These are phyloP conservation scores for Tamias sibiricus DNA, from an alignment of 2,113 vertebrate genomes.

Conservation along the genomic window DNA sequence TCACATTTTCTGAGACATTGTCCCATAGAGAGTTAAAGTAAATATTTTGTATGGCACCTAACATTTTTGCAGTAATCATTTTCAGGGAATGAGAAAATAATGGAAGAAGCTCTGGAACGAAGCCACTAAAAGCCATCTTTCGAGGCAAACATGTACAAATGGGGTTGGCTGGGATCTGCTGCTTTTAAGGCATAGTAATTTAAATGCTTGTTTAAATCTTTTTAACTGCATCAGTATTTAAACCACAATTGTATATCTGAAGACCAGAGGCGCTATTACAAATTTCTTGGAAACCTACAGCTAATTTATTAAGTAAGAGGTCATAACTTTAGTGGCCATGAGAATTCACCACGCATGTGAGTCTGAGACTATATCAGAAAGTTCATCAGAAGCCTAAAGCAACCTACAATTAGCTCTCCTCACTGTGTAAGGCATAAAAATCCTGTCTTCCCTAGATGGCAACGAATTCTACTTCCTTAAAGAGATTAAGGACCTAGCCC, in stretches of 20 bases:
- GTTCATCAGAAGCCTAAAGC: constrained; percentile 20
- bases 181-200: constrained; percentile 60
- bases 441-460: not conserved
- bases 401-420: not conserved
- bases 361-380: constrained; percentile 4
- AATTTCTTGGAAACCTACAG: constrained; percentile 58
- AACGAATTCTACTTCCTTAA: constrained; percentile 30
- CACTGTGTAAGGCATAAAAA: not conserved
- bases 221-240: constrained; percentile 68
- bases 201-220: constrained; percentile 74
- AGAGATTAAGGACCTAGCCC: not conserved
- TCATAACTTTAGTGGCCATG: constrained; percentile 35
- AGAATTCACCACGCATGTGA: constrained; percentile 52
- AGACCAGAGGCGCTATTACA: constrained; percentile 58
- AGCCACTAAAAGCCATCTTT: constrained; percentile 73
- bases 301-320: constrained; percentile 69
- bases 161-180: constrained; percentile 56
- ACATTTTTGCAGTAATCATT: constrained; percentile 65
- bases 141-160: constrained; percentile 66
- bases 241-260: constrained; percentile 61
- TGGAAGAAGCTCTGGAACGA: constrained; percentile 52
- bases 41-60: constrained; percentile 63
- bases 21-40: constrained; percentile 36
- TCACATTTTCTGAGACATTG: constrained; percentile 47
- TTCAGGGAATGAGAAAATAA: constrained; percentile 71